Conservation (phyloP, 2,113 vertebrate species). For the Rhinoptilus africanus region DNA sequence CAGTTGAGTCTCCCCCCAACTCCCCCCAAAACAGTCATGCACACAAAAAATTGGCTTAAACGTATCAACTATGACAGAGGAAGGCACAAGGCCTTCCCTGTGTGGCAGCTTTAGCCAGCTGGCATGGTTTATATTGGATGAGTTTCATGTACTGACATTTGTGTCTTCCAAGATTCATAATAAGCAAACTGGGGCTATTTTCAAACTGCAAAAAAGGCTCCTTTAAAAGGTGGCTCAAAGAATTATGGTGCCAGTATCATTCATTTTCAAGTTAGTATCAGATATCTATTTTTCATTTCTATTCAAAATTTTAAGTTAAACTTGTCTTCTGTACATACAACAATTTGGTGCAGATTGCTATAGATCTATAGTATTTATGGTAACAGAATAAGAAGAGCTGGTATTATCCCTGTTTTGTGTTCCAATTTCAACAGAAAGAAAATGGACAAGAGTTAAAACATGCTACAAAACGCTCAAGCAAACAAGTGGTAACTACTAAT, state of each 20-base stretch:
- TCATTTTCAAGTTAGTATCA: background rate
- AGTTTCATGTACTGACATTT: conserved; percentile 77
- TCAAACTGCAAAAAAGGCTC: conserved; percentile 53
- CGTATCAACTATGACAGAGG: conserved; percentile 57
- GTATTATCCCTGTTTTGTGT: background rate
- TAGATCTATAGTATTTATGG: background rate
- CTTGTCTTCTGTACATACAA: background rate
- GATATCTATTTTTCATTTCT: background rate
- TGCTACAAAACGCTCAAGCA: conserved; percentile 7
- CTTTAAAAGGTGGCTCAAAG: conserved; percentile 61
- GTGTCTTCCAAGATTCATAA: conserved; percentile 75
- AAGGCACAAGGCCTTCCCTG: conserved; percentile 56
- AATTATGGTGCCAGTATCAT: background rate
- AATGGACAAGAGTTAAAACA: conserved; percentile 25
- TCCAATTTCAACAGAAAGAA: conserved; percentile 19
- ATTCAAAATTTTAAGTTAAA: background rate
- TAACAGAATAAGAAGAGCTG: background rate
- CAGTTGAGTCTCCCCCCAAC: background rate
- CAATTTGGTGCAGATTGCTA: background rate
- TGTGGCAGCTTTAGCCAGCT: conserved; percentile 52
- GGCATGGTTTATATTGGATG: conserved; percentile 66
- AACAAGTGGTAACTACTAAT: conserved; percentile 41
- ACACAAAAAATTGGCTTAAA: conserved; percentile 61
- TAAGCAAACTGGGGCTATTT: conserved; percentile 72
- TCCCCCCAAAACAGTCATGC: conserved; percentile 58